Evolutionary conservation across 2,888 invertebrate species (phyloP).

Genomic region (Notodonta dromedarius): DNA sequence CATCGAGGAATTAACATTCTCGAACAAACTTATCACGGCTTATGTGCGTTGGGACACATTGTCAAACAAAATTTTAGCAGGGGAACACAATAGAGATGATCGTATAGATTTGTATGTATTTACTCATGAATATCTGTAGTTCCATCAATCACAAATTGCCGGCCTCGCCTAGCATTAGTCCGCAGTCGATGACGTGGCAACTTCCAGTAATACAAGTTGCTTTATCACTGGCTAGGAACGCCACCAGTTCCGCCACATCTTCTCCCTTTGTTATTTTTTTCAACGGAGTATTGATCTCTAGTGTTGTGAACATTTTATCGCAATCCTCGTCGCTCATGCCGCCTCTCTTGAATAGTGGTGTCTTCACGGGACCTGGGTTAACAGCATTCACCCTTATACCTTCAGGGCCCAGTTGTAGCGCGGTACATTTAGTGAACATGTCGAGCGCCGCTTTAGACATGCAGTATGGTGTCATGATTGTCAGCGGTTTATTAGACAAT

Average conservation of each 20-base stretch:
- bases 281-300: conserved; percentile 52
- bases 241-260: conserved; percentile 64
- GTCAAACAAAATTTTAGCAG: conserved; percentile 31
- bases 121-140: conserved; percentile 25
- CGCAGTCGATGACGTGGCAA: conserved; percentile 62
- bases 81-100: conserved; percentile 15
- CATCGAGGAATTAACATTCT: conserved; percentile 55
- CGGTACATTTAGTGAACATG: conserved; percentile 67
- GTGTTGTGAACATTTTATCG: conserved; percentile 47
- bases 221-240: conserved; percentile 64
- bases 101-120: conserved; percentile 10
- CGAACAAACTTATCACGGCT: conserved; percentile 60
- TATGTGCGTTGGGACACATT: conserved; percentile 39
- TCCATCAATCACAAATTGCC: conserved; percentile 44
- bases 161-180: conserved; percentile 55
- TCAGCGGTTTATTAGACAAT: conserved; percentile 52
- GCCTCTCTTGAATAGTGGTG: conserved; percentile 57
- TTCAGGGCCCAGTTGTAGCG: conserved; percentile 57
- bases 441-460: conserved; percentile 73
- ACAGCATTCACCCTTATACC: conserved; percentile 70
- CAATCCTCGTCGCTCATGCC: conserved; percentile 55
- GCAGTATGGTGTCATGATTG: conserved; percentile 60
- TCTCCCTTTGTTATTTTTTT: conserved; percentile 53
- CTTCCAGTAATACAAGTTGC: conserved; percentile 65
- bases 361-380: conserved; percentile 67